These are phyloP conservation scores for Globicephala melas DNA, from an alignment of 2,113 vertebrate species.

Conservation along the genomic window DNA sequence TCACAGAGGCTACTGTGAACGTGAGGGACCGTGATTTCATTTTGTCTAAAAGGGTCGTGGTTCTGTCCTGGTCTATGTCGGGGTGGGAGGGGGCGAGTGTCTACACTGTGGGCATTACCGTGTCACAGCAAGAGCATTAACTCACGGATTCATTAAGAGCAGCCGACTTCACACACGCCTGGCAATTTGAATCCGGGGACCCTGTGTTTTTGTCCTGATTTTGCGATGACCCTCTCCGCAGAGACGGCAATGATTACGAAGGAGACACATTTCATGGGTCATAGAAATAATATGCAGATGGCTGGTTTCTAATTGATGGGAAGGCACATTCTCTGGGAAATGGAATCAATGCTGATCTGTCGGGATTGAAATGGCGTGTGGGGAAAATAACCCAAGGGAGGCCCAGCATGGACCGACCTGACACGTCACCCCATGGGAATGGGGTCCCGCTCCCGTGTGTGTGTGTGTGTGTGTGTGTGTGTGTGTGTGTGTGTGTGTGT, in stretches of 20 bases:
- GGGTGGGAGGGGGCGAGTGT: not conserved
- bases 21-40: fast-evolving
- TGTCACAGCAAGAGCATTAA: fast-evolving
- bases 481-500: fast-evolving
- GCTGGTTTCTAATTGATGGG: fast-evolving
- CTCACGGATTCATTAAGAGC: no score
- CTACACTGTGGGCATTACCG: fast-evolving
- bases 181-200: no score
- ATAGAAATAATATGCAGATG: not conserved
- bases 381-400: fast-evolving
- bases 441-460: fast-evolving
- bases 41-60: fast-evolving
- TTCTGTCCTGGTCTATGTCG: fast-evolving
- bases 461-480: no score
- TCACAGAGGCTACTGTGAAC: fast-evolving
- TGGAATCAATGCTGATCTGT: not conserved
- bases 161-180: fast-evolving
- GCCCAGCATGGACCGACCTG: fast-evolving
- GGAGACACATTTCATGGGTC: not conserved
- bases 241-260: fast-evolving
- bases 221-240: fast-evolving
- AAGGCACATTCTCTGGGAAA: not conserved
- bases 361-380: fast-evolving
- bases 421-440: fast-evolving
- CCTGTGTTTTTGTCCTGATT: not conserved